Conservation (phyloP, 2,113 vertebrate genomes). For the Rallus limicola region DNA sequence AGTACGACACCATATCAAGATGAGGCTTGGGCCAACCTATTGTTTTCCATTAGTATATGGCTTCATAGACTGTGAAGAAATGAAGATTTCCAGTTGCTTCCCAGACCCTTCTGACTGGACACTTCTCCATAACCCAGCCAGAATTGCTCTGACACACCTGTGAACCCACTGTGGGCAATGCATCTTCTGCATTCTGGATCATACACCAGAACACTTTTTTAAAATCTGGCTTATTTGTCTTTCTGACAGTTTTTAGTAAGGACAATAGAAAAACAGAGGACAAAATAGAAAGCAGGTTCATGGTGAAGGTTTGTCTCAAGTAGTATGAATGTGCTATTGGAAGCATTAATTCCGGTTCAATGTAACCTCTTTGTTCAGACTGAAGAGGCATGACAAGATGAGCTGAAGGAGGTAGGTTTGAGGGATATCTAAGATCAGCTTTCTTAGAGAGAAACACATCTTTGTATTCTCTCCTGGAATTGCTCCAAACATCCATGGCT, state of each 20-base stretch:
- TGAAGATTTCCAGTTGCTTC: neutral
- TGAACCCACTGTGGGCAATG: fast-evolving
- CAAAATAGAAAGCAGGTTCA: neutral
- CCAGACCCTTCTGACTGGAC: no score
- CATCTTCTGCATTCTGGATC: neutral
- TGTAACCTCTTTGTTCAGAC: neutral
- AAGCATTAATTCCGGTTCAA: neutral
- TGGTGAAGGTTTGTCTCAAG: neutral
- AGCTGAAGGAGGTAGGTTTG: neutral
- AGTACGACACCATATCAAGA: neutral
- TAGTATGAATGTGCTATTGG: fast-evolving
- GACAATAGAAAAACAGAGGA: neutral
- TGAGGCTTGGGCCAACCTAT: neutral
- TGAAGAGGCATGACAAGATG: neutral
- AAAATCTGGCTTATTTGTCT: neutral
- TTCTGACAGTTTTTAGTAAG: neutral
- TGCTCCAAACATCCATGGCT: fast-evolving
- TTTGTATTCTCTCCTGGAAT: neutral
- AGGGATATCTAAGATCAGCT: neutral
- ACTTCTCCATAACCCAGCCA: neutral
- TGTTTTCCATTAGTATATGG: neutral
- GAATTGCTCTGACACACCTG: neutral
- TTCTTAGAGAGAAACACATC: neutral
- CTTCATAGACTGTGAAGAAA: neutral
- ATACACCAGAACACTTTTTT: neutral